Percentiles rank a stretch among this genome's conserved stretches.
phyloP scores from a whole-genome alignment of 2,888 invertebrate species.

The Thymelicus acteon region DNA sequence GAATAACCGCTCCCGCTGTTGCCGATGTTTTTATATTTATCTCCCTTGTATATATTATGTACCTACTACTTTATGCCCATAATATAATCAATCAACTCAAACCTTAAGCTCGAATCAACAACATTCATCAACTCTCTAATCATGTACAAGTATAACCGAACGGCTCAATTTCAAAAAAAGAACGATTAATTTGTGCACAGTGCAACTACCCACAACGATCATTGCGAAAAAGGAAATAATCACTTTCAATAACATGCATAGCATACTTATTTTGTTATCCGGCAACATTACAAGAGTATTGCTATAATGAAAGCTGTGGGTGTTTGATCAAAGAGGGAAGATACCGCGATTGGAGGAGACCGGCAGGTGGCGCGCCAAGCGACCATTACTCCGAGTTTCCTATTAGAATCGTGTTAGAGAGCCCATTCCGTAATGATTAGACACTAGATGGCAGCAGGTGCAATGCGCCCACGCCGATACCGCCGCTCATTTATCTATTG shows the following conservation, averaged over 20 bases:
- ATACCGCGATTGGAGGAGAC: constrained; percentile 54
- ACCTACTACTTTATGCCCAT: too few species aligned
- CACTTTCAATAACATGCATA: constrained; percentile 12
- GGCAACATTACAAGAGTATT: constrained; percentile 10
- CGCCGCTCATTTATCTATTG: constrained; percentile 59
- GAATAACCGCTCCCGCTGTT: too few species aligned
- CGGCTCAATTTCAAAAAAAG: not conserved
- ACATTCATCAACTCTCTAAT: too few species aligned
- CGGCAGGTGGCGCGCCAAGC: constrained; percentile 63
- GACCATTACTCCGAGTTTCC: constrained; percentile 67
- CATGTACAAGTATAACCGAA: too few species aligned
- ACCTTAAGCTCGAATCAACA: not conserved
- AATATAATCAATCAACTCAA: not conserved
- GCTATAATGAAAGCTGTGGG: constrained; percentile 18
- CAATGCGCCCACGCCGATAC: constrained; percentile 56
- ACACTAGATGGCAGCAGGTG: constrained; percentile 65
- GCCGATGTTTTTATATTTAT: too few species aligned
- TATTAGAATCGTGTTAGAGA: constrained; percentile 77
- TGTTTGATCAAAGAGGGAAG: constrained; percentile 25
- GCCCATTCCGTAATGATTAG: constrained; percentile 73
- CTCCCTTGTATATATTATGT: too few species aligned
- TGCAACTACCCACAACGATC: not conserved
- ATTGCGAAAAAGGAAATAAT: constrained; percentile 16
- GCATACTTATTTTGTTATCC: constrained; percentile 9
- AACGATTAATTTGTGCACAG: not conserved